Conservation (phyloP, 1,140 invertebrate species). For the Portunus trituberculatus region DNA sequence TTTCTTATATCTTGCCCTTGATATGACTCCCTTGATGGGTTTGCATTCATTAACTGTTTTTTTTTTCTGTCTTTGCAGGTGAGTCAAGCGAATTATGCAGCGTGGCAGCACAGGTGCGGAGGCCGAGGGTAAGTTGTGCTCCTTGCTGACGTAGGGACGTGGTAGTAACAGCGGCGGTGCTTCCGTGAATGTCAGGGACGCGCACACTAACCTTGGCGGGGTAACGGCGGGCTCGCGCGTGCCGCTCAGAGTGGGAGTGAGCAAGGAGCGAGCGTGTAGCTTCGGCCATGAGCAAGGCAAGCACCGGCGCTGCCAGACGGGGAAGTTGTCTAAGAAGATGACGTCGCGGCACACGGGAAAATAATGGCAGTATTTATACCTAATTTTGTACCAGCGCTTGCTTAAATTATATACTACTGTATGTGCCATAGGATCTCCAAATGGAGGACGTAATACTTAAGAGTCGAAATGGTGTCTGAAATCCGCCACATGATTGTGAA, state of each 20-base stretch:
- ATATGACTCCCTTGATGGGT: neutral
- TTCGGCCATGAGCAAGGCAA: neutral
- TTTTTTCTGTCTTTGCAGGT: neutral
- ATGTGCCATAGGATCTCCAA: too few relatives aligned
- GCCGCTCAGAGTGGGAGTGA: slow-evolving; percentile 1
- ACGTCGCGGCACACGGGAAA: neutral
- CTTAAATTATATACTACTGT: neutral
- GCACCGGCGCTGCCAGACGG: neutral
- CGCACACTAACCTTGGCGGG: slow-evolving; percentile 7
- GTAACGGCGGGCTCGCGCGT: neutral
- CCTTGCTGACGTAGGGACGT: neutral
- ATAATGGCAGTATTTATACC: neutral
- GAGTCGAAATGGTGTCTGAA: too few relatives aligned
- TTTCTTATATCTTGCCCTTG: neutral
- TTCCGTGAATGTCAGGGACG: slow-evolving; percentile 18
- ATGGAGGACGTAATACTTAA: too few relatives aligned
- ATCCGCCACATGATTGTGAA: neutral
- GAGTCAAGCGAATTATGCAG: neutral
- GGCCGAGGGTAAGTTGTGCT: neutral
- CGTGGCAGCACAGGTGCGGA: neutral
- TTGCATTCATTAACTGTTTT: neutral
- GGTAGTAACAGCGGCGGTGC: neutral
- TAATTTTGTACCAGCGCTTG: neutral
- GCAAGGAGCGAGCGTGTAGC: neutral
- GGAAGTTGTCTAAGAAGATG: neutral